A percentile compares a stretch with the other conserved stretches of the same genome.
Evolutionary conservation across 2,113 vertebrate genomes (phyloP).

Genomic region (Petrocephalus microphthalmus): DNA sequence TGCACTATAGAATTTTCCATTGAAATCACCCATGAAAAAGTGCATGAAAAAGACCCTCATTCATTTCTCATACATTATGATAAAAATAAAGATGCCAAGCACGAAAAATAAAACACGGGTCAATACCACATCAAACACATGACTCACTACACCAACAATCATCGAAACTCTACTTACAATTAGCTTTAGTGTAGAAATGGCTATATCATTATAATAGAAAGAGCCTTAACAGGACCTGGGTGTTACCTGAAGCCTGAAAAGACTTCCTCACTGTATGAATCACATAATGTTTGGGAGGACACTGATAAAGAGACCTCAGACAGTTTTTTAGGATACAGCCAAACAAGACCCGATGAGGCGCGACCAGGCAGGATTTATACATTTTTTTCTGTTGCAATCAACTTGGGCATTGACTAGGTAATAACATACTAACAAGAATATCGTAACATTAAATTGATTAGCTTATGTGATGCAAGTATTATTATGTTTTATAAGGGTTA

Average conservation of each 20-base stretch:
- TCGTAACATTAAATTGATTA: not conserved
- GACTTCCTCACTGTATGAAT: not conserved
- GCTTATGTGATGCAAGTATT: not conserved
- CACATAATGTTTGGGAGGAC: not conserved
- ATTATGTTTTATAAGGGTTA: not conserved
- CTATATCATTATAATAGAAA: not conserved
- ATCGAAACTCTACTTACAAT: not conserved
- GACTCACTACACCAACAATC: not conserved
- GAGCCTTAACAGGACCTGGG: not conserved
- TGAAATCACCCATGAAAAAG: constrained; percentile 39
- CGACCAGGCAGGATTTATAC: not conserved
- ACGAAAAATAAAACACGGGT: not conserved
- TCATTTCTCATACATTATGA: not conserved
- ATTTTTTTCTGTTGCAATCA: not conserved
- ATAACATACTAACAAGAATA: not conserved
- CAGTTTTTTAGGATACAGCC: not conserved
- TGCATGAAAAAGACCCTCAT: constrained; percentile 16
- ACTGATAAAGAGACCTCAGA: not conserved
- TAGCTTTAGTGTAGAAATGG: not conserved
- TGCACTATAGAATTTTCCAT: constrained; percentile 61
- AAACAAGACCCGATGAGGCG: not conserved
- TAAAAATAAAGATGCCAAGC: not conserved
- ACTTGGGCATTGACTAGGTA: not conserved
- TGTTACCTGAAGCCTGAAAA: not conserved
- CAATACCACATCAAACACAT: not conserved